Conservation (phyloP, 2,888 invertebrate species). For the Euzetes globulus region DNA sequence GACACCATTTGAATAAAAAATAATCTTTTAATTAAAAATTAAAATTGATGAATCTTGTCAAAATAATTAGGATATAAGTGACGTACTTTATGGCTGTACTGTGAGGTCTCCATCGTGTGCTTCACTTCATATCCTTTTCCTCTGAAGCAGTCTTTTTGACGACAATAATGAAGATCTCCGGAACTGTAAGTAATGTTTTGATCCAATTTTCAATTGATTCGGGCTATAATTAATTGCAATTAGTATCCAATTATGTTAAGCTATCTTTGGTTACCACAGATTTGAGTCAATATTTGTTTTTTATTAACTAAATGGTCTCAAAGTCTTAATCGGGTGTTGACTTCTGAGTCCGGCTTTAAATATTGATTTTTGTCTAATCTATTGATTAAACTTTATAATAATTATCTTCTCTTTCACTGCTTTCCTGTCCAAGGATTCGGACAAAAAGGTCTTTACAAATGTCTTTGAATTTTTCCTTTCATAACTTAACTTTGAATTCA, state of each 20-base stretch:
- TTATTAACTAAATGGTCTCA: background rate
- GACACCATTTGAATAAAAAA: no score
- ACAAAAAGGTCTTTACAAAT: background rate
- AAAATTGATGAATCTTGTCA: no score
- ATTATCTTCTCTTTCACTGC: background rate
- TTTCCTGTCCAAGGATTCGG: background rate
- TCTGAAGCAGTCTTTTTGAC: background rate
- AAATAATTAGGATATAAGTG: no score
- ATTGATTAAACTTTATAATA: no score
- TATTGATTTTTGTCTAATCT: no score
- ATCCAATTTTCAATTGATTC: no score
- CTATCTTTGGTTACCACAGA: background rate
- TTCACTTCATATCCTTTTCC: constrained; percentile 24
- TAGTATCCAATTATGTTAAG: background rate
- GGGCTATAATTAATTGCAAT: background rate
- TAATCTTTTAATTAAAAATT: no score
- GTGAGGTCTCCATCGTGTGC: no score
- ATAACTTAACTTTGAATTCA: background rate
- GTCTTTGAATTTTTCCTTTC: background rate
- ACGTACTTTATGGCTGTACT: no score
- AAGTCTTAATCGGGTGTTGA: background rate
- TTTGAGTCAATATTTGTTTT: background rate
- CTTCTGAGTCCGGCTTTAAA: no score
- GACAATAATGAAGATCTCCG: constrained; percentile 29
- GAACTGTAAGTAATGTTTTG: constrained; percentile 32